Base-by-base conservation (phyloP, 2,113 vertebrate genomes). In the Piaya cayana region DNA sequence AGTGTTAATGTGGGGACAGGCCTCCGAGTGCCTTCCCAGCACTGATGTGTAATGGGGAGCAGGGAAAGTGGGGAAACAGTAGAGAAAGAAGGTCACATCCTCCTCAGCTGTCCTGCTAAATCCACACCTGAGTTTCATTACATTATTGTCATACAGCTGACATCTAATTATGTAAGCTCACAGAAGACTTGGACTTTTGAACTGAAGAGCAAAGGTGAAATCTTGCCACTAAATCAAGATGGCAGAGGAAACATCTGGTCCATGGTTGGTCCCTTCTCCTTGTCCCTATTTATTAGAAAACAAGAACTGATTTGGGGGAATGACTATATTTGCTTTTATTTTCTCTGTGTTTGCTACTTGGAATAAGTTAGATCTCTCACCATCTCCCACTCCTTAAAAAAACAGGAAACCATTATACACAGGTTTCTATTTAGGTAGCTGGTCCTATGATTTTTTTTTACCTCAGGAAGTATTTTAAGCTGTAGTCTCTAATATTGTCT, bases 121-220 rank as follows among this genome's bases (percentile, higher is more conserved):
- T 53, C 86, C 72, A 75, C 94, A 95, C 88, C 94, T 94, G 96
- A 95, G 64, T 92, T 95, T 88, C 96, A 93, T 94, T 93, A 90
- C 0, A 0, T 52, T 81, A 83, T 77, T 90, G 90, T 56, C 81
- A 45, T 32, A 53, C 76, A 88, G 88, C 82, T 94, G 92, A 90
- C 92, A 68, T 75, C 92, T 90, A 84, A 93, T 88, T 94, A 86
- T 81, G 76, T 82, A 81, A 90, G 72, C 82, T 95, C 92, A 78
- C 85, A 83, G 52, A 92, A 92, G 85, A 72, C 82, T 82, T 74
- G 50, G 88, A 81, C 88, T 90, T 86, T 52, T 94, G 92, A 93
- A 88, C 94, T 53, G 60, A 52, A 75, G 92, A 81, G 80, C 90
- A 94, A 86, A 95, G 94, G 95, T 90, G 90, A 95, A 59, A 49